A percentile compares a stretch with the other conserved stretches of the same genome.
phyloP scores from a whole-genome alignment of 2,113 vertebrate genomes.

The Phalacrocorax pelagicus region DNA sequence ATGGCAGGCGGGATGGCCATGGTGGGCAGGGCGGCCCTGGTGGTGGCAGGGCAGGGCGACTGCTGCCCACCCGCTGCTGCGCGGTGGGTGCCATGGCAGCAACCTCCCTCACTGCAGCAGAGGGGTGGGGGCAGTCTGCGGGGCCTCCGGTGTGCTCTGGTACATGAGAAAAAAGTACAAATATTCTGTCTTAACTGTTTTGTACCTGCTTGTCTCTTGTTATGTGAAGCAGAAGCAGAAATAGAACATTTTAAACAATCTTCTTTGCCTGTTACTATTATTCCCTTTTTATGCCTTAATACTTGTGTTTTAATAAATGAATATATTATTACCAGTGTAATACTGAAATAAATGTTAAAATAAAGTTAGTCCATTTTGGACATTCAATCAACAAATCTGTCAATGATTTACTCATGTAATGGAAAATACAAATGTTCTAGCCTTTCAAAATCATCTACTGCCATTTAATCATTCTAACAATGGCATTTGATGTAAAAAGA shows the following conservation, averaged over 20 bases:
- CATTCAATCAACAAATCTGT: background rate
- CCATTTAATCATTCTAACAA: background rate
- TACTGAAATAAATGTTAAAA: background rate
- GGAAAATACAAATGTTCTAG: background rate
- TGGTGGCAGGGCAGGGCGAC: background rate
- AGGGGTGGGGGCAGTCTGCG: background rate
- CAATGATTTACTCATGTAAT: background rate
- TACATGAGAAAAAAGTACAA: background rate
- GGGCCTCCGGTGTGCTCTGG: background rate
- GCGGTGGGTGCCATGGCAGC: background rate
- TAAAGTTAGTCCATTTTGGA: background rate
- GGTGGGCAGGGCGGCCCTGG: background rate
- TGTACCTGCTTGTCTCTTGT: background rate
- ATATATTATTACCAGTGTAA: background rate
- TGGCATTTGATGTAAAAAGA: background rate
- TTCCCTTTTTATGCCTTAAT: background rate
- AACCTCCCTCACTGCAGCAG: rapidly evolving
- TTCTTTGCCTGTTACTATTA: background rate
- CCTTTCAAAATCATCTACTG: background rate
- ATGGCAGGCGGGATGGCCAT: no score
- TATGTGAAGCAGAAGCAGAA: background rate
- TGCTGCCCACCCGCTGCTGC: rapidly evolving
- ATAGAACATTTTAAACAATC: background rate
- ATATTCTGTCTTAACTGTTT: background rate
- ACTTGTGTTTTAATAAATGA: background rate